phyloP scores from a whole-genome alignment of 2,888 invertebrate species.

The Epinotia bilunana region DNA sequence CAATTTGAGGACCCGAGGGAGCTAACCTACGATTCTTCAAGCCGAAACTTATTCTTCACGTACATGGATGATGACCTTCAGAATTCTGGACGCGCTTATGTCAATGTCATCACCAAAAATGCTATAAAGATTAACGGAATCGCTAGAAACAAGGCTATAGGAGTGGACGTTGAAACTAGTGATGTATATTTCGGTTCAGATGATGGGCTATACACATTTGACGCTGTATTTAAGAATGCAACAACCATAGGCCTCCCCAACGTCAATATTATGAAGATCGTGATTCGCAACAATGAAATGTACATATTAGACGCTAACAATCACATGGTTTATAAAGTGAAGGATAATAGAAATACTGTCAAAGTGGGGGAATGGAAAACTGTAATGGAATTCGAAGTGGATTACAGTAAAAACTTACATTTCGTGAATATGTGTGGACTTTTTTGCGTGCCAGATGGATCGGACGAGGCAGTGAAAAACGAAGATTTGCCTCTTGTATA shows the following conservation, averaged over 20 bases:
- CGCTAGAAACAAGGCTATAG: slow-evolving; percentile 71
- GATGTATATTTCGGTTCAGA: slow-evolving; percentile 77
- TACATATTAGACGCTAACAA: slow-evolving; percentile 73
- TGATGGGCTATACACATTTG: slow-evolving; percentile 73
- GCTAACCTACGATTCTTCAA: slow-evolving; percentile 72
- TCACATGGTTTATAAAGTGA: slow-evolving; percentile 74
- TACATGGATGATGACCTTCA: slow-evolving; percentile 74
- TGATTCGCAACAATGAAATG: slow-evolving; percentile 72
- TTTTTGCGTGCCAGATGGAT: slow-evolving; percentile 63
- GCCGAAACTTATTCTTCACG: slow-evolving; percentile 74
- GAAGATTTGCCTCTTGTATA: slow-evolving; percentile 64
- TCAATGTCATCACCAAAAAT: slow-evolving; percentile 71
- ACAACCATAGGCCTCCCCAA: slow-evolving; percentile 71
- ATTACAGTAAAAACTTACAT: slow-evolving; percentile 68
- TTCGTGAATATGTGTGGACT: slow-evolving; percentile 74
- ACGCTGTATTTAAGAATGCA: slow-evolving; percentile 64
- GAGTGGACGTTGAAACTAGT: slow-evolving; percentile 68
- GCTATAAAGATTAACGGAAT: slow-evolving; percentile 68
- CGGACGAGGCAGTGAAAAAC: slow-evolving; percentile 66
- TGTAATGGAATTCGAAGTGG: slow-evolving; percentile 74
- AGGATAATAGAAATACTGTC: slow-evolving; percentile 57
- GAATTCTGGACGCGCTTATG: slow-evolving; percentile 71
- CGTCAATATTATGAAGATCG: slow-evolving; percentile 72
- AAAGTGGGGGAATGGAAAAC: slow-evolving; percentile 65
- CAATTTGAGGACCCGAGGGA: slow-evolving; percentile 67